Percentiles rank a stretch among this genome's conserved stretches.
Evolutionary conservation across 2,888 invertebrate species (phyloP).

Genomic region (Drosophila planitibia): DNA sequence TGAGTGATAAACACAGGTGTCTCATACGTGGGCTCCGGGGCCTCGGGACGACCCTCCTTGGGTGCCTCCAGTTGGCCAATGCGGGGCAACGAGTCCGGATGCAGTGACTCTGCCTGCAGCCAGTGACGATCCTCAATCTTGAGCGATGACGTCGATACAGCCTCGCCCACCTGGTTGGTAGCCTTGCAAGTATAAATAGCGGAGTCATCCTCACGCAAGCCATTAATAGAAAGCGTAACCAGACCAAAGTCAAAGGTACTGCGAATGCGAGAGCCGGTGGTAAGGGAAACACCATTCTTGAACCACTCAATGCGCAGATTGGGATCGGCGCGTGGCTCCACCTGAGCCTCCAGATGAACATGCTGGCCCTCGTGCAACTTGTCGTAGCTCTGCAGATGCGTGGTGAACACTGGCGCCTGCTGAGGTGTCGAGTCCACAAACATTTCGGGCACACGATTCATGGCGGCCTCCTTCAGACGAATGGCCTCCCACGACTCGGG

Average conservation of each 20-base stretch:
- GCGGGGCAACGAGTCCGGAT: conserved; percentile 94
- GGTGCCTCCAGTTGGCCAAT: conserved; percentile 95
- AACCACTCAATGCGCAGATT: conserved; percentile 96
- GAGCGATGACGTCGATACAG: conserved; percentile 95
- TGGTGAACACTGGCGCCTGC: conserved; percentile 98
- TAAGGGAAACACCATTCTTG: conserved; percentile 94
- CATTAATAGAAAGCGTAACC: conserved; percentile 95
- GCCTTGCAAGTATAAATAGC: conserved; percentile 98
- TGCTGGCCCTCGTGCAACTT: conserved; percentile 94
- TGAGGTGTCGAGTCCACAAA: conserved; percentile 93
- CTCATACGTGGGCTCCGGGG: conserved; percentile 92
- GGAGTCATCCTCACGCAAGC: conserved; percentile 94
- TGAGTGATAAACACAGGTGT: conserved; percentile 95
- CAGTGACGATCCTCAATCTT: conserved; percentile 96
- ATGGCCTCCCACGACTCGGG: conserved; percentile 97
- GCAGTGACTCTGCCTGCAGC: conserved; percentile 94
- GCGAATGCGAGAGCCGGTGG: conserved; percentile 94
- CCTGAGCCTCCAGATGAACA: conserved; percentile 94
- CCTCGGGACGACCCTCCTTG: conserved; percentile 88
- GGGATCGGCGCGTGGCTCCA: conserved; percentile 95
- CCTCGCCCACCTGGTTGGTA: conserved; percentile 96
- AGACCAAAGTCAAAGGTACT: conserved; percentile 98
- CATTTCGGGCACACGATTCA: conserved; percentile 95
- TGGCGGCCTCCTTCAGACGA: conserved; percentile 95
- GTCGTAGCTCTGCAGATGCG: conserved; percentile 94